Evolutionary conservation across 2,113 vertebrate species (phyloP).

Genomic region (Notiomystis cincta): DNA sequence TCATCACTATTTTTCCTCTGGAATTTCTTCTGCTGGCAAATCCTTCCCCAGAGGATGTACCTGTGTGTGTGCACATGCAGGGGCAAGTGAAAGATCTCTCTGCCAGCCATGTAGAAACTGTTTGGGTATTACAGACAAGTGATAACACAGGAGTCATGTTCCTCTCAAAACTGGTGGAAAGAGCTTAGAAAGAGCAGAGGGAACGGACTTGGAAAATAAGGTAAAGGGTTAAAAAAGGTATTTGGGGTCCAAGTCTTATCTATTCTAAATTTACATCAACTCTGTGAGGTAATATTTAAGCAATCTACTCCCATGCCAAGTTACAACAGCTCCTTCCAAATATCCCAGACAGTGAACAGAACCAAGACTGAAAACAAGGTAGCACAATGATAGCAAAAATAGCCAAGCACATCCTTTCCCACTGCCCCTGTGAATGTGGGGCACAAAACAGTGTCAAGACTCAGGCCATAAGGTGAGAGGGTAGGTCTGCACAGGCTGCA

Average conservation of each 20-base stretch:
- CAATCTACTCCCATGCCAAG: neutral
- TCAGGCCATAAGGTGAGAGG: neutral
- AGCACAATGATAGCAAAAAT: neutral
- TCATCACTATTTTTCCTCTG: neutral
- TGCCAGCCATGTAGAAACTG: neutral
- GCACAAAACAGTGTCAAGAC: neutral
- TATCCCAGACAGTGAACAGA: neutral
- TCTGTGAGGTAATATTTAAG: conserved; percentile 19
- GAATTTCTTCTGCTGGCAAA: neutral
- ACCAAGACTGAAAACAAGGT: neutral
- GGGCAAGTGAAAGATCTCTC: neutral
- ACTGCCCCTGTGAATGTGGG: neutral
- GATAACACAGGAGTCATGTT: neutral
- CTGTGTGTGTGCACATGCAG: no score
- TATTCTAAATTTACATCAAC: neutral
- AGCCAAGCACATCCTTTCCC: neutral
- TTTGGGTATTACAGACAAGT: neutral
- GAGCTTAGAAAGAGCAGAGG: neutral
- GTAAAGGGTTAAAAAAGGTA: neutral
- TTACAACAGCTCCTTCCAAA: conserved; percentile 16
- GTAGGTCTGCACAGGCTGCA: neutral
- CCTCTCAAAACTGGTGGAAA: neutral
- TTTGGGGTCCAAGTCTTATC: neutral
- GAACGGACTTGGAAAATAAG: neutral
- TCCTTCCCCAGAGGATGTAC: neutral